Evolutionary conservation across 2,797 vertebrate genomes (phyloP), one percentile per base, ranked within the genome.

Genomic region (Poeciliopsis presidionis): DNA sequence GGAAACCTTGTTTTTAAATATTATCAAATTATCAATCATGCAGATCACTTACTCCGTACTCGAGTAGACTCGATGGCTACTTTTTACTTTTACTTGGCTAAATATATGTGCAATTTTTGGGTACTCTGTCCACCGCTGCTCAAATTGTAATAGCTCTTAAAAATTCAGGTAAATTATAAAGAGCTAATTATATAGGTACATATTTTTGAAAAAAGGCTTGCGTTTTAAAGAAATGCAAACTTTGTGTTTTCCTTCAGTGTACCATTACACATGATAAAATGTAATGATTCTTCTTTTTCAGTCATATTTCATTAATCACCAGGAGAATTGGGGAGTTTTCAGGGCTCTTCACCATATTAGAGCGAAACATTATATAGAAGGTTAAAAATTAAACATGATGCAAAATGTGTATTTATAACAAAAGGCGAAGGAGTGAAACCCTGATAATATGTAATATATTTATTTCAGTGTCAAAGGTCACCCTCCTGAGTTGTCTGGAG

Each of bases 401-500:
- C 53, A 57, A 57, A 57, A 57, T 57, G 11, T 28, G n/a, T 28
- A n/a, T 13, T 28, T n/a, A 55, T 55, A 55, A 57, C 25, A 55
- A n/a, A 57, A 4, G 30, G 30, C 33, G 30, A 33, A 33, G 30
- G 30, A 7, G n/a, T 74, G 49, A 20, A n/a, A 13, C 20, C 18
- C 16, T 59, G 3, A 74, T 18, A 11, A 28, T n/a, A n/a, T 51
- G 16, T 63, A 43, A 69, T 83, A 20, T 81, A 5, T 75, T 71
- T 28, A 55, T 84, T 79, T 79, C 76, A 99, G 97, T 95, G 81
- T 96, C 94, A 39, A 97, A 86, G 90, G 86, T 97, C 71, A 93
- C 91, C 77, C 93, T 95, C 49, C 93, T 99, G 51, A 86, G 87
- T 75, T 91, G 94, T 74, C 91, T 99, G 92, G 96, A 97, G 80